Evolutionary conservation across 2,113 vertebrate genomes (phyloP).

Genomic region (Tyto alba): DNA sequence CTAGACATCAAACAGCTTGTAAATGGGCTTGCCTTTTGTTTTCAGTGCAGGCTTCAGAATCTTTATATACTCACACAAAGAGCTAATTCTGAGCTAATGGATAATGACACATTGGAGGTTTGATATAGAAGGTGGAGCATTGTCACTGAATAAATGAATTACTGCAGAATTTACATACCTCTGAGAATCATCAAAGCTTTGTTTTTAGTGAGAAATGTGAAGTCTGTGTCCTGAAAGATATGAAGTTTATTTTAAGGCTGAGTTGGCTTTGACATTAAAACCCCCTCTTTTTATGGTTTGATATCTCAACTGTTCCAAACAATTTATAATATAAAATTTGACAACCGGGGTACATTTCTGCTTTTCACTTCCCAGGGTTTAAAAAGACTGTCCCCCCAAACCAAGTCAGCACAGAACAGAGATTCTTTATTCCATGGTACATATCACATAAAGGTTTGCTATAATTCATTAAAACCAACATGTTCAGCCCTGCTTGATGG

Average conservation of each 20-base stretch:
- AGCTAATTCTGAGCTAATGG: conserved; percentile 19
- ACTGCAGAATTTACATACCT: conserved; percentile 34
- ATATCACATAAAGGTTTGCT: not conserved
- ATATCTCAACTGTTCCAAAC: not conserved
- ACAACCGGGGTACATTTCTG: not conserved
- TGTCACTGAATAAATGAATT: conserved; percentile 49
- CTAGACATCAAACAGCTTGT: conserved; percentile 4
- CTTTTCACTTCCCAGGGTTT: not conserved
- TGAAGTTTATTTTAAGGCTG: conserved; percentile 27
- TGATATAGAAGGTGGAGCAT: conserved; percentile 52
- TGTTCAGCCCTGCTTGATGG: not conserved
- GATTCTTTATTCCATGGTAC: not conserved
- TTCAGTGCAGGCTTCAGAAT: not conserved
- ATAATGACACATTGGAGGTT: conserved; percentile 25
- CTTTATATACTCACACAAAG: conserved; percentile 30
- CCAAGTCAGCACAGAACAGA: not conserved
- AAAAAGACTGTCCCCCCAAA: not conserved
- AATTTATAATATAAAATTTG: not conserved
- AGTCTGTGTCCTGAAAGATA: conserved; percentile 36
- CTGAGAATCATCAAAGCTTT: conserved; percentile 50
- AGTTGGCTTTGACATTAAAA: conserved; percentile 25
- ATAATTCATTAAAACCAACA: conserved; percentile 10
- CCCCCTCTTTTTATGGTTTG: not conserved
- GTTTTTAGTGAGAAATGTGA: conserved; percentile 55
- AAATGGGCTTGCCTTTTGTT: conserved; percentile 31